Evolutionary conservation across 2,888 invertebrate genomes (phyloP), one percentile per base, ranked within the genome.

Genomic region (Beris morrisii): DNA sequence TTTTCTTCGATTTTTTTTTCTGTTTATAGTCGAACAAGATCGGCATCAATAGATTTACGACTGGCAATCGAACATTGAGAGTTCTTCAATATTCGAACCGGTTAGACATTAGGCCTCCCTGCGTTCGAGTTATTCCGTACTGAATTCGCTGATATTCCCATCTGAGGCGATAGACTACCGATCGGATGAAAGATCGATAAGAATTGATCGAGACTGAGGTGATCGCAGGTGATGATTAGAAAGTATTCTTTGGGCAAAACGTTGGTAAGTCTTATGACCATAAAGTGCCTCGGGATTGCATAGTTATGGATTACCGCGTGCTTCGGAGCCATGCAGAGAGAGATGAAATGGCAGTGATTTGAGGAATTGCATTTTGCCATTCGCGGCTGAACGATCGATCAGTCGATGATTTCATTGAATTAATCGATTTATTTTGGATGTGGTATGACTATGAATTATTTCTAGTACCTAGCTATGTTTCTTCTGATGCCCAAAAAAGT

Each of bases 151-250:
- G 55, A 15, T 56, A 38, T 56, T 38, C 5, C 55, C 55, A 56
- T 56, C 7, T 38, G 38, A 56, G 55, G n/a, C 43, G 38, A 43
- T 11, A 43, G 55, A 5, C 38, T 13, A 13, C 43, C 22, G 55
- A 38, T 38, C 38, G 38, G 55, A 56, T 56, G 38, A 56, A 43
- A 43, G n/a, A 38, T 56, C 55, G 55, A 56, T 56, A 56, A 56
- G 55, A 38, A 56, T 22, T 38, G 30, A 15, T 38, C 15, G 38
- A 56, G 13, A 15, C 55, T 38, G 32, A 43, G 9, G 55, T 15
- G 55, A 56, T 56, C 30, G 32, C 55, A 38, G 38, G 55, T 56
- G 55, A 38, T 30, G 55, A 56, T 56, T 56, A 43, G 55, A 56
- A 38, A 38, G 53, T 53, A 28, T 31, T 53, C 30, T 31, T 53